Evolutionary conservation across 2,797 vertebrate genomes (phyloP), one percentile per base, ranked within the genome.

Genomic region (Hippopotamyrus pictus): DNA sequence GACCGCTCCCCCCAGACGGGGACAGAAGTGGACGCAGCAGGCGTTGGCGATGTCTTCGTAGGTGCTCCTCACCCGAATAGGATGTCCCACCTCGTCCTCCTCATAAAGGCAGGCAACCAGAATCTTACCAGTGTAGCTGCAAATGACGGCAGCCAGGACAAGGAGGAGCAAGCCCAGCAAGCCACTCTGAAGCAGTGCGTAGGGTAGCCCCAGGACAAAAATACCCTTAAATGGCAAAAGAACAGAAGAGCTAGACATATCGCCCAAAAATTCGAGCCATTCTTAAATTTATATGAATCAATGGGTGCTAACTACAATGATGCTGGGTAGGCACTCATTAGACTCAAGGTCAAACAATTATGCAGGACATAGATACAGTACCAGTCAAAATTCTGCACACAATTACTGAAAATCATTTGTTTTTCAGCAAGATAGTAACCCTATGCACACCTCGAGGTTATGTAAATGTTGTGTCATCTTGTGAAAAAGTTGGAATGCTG

Each of bases 71-170:
- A 95, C 94, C 91, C 96, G 93, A 82, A 95, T 3, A 79, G 91
- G 92, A 53, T 82, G 89, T 17, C 95, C 94, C 0, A 91, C 91
- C 90, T 95, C 94, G 37, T 95, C 93, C 87, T 97, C 96, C 91
- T 96, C 95, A 79, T 96, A 96, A 5, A 97, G 92, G 88, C 95
- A 97, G 91, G 93, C 87, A 17, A 97, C 94, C 91, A 97, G 94
- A 90, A 96, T 96, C 92, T 95, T 95, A 22, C 96, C 97, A 0
- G 95, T 97, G 94, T 97, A 96, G 94, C 95, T 96, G 90, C 96
- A 96, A 82, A 96, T 92, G 65, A 93, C 94, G 19, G 96, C 95
- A 14, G 96, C 94, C 90, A 96, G 76, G 89, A 96, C 92, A 92
- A 96, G 93, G 90, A 97, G 92, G 82, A 96, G 90, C 14, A 97